Conservation (phyloP, 2,888 invertebrate genomes). For the Volucella zonaria region DNA sequence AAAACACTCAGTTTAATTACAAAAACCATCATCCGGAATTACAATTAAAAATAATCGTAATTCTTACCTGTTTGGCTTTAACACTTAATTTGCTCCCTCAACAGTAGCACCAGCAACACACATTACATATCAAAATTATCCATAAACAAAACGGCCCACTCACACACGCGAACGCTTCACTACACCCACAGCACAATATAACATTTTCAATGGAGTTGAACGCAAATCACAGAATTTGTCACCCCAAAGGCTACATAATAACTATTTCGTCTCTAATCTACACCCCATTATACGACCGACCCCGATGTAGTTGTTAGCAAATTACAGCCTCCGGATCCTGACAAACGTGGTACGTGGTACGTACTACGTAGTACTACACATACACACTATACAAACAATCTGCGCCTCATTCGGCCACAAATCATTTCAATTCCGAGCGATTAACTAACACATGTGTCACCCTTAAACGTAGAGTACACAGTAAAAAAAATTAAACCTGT, state of each 20-base stretch:
- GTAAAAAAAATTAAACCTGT: slow-evolving; percentile 4
- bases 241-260: slow-evolving; percentile 66
- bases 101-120: slow-evolving; percentile 10
- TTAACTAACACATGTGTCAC: slow-evolving; percentile 70
- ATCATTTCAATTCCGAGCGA: slow-evolving; percentile 72
- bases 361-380: slow-evolving; percentile 8
- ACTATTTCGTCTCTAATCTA: slow-evolving; percentile 68
- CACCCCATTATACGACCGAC: slow-evolving; percentile 59
- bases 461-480: slow-evolving; percentile 57
- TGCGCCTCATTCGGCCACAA: slow-evolving; percentile 49
- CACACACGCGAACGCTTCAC: slow-evolving; percentile 8
- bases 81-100: slow-evolving; percentile 35
- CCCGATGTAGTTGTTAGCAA: slow-evolving; percentile 64
- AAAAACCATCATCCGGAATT: not conserved
- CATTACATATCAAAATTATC: slow-evolving; percentile 33
- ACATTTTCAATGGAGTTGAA: slow-evolving; percentile 37
- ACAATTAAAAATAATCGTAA: not conserved
- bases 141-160: not conserved
- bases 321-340: slow-evolving; percentile 59
- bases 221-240: slow-evolving; percentile 68
- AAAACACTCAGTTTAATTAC: not conserved
- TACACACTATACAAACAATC: not conserved
- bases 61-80: slow-evolving; percentile 21
- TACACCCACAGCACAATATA: not conserved
- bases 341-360: slow-evolving; percentile 5